Percentiles rank a stretch among this genome's conserved stretches.
These are phyloP conservation scores for Bradypodion ventrale DNA, from an alignment of 2,797 vertebrate species.

Conservation along the genomic window DNA sequence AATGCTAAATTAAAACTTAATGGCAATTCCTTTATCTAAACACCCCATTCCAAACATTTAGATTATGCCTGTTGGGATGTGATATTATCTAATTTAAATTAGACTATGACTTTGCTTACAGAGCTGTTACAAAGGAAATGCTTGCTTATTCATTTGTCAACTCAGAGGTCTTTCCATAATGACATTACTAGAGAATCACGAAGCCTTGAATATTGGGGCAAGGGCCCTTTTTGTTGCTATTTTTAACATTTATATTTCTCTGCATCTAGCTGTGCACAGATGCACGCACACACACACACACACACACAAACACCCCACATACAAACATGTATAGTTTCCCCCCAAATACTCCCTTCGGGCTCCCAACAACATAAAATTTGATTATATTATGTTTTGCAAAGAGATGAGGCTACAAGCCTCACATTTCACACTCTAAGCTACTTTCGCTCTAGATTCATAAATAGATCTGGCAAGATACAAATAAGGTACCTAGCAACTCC, in stretches of 20 bases:
- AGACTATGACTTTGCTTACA: constrained; percentile 34
- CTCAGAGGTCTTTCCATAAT: constrained; percentile 16
- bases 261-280: background rate
- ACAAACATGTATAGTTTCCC: background rate
- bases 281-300: background rate
- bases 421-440: constrained; percentile 43
- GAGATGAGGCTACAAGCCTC: background rate
- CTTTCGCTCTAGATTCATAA: constrained; percentile 51
- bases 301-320: too few species aligned
- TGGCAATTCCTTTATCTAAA: constrained; percentile 70
- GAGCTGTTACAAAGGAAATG: constrained; percentile 42
- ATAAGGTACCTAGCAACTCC: constrained; percentile 52
- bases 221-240: constrained; percentile 43
- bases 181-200: constrained; percentile 43
- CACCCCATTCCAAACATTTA: constrained; percentile 68
- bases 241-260: background rate
- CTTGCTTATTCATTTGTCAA: constrained; percentile 40
- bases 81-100: constrained; percentile 51
- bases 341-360: too few species aligned
- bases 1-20: constrained; percentile 68
- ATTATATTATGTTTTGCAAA: constrained; percentile 6
- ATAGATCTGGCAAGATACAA: constrained; percentile 43
- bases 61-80: constrained; percentile 56
- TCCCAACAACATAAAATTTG: background rate
- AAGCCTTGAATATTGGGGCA: constrained; percentile 54